phyloP scores from a whole-genome alignment of 2,888 invertebrate species.

The Poecilobothrus nobilitatus region DNA sequence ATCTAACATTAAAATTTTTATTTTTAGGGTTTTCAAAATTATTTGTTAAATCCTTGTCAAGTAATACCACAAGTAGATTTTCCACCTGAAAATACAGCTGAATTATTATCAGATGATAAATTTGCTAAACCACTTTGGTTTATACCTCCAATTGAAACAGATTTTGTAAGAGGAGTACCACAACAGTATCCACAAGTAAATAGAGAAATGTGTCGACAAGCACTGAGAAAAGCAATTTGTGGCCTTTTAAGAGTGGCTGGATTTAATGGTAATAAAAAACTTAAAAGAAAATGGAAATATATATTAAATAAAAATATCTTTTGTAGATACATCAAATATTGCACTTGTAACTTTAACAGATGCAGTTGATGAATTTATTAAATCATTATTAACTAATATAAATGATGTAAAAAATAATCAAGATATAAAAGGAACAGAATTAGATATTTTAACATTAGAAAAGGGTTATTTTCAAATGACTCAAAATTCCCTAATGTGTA shows the following conservation, averaged over 20 bases:
- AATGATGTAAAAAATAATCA: conserved; percentile 29
- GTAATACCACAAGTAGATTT: conserved; percentile 43
- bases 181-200: conserved; percentile 32
- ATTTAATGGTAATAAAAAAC: conserved; percentile 28
- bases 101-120: conserved; percentile 36
- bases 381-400: conserved; percentile 32
- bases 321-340: conserved; percentile 35
- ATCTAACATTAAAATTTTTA: conserved; percentile 4
- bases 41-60: conserved; percentile 39
- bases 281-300: neutral
- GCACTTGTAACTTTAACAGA: conserved; percentile 36
- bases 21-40: conserved; percentile 36
- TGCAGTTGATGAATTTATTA: conserved; percentile 37
- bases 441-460: conserved; percentile 32
- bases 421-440: conserved; percentile 24
- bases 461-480: conserved; percentile 36
- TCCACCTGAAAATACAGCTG: conserved; percentile 38
- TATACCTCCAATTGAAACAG: conserved; percentile 36
- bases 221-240: conserved; percentile 38
- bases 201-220: conserved; percentile 29
- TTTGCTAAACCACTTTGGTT: conserved; percentile 42
- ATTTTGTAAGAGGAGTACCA: conserved; percentile 35
- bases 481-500: conserved; percentile 35
- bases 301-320: neutral
- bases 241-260: conserved; percentile 40